Evolutionary conservation across 2,797 vertebrate genomes (phyloP), one percentile per base, ranked within the genome.

Genomic region (Mionectes olivaceus): DNA sequence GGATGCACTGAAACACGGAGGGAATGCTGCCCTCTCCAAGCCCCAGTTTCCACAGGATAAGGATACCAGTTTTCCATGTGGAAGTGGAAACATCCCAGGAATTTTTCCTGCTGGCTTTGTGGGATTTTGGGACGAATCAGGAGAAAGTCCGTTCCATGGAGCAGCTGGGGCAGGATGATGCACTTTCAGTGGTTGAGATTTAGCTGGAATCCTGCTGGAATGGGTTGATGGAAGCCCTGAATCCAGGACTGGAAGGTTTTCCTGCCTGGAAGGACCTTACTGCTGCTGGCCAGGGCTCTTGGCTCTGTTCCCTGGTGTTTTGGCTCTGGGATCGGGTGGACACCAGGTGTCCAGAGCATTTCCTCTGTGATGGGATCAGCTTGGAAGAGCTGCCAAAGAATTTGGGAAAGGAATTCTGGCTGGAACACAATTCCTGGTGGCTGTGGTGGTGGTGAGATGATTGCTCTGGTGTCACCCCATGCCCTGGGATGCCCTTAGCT

Each of bases 61-160:
- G 79, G 68, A 50, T 53, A 22, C 52, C 3, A 0, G 22, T 22
- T 21, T 59, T 32, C 33, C 80, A 50, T 5, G 27, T 37, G 65
- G 46, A 63, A 43, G 30, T 63, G 39, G 60, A 43, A 63, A 21
- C 60, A 32, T 41, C 19, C 1, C 1, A 32, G 70, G 18, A 60
- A 4, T 3, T 81, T 78, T 68, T 47, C 37, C 33, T 10, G 6
- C 13, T 3, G 5, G 46, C 10, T 71, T 6, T 2, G 8, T 0
- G 2, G 0, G 13, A 22, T 79, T 78, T 14, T 9, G 69, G 75
- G 47, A 8, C 0, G 7, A 44, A 60, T 17, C 19, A 9, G 47
- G 19, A 41, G 44, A 30, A 64, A 3, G 2, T 0, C 8, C 2
- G 1, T 19, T 19, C 50, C 9, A 1, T 0, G 1, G 32, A 19